Evolutionary conservation across 1,140 invertebrate genomes (phyloP).

Genomic region (Gonioctena quinquepunctata): DNA sequence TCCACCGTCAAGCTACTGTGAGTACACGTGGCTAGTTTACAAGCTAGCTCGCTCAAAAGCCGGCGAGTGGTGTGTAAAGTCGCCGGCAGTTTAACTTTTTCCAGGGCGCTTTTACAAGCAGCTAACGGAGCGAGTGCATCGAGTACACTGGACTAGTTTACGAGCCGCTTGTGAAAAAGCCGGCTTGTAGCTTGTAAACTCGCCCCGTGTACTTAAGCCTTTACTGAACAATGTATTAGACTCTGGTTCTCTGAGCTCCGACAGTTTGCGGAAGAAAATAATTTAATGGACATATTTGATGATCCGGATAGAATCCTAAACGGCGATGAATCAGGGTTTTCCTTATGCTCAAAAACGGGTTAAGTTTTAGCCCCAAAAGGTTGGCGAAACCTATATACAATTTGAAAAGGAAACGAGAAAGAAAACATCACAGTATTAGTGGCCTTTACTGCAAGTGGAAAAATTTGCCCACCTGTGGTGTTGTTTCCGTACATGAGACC

Average conservation of each 20-base stretch:
- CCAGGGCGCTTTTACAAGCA: no score
- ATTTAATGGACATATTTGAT: conserved; percentile 12
- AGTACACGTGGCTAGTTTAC: no score
- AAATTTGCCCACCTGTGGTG: conserved; percentile 37
- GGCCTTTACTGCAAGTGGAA: conserved; percentile 42
- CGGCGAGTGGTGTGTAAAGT: no score
- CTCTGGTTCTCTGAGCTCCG: background rate
- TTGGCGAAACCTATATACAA: conserved; percentile 42
- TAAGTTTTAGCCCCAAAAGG: conserved; percentile 41
- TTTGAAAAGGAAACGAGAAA: conserved; percentile 39
- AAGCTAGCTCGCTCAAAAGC: no score
- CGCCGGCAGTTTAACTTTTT: no score
- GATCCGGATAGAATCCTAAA: conserved; percentile 22
- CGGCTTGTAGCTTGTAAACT: no score
- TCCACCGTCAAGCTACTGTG: no score
- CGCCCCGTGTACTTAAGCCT: no score
- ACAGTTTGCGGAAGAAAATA: background rate
- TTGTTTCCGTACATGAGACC: conserved; percentile 37
- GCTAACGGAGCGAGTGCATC: no score
- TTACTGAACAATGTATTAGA: background rate
- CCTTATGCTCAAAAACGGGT: conserved; percentile 40
- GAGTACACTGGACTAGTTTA: no score
- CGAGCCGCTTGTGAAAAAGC: no score
- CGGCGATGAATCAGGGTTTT: conserved; percentile 43
- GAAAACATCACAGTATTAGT: conserved; percentile 46